These are phyloP conservation scores for Brachionus plicatilis DNA, from an alignment of 1,140 invertebrate genomes.

Conservation along the genomic window DNA sequence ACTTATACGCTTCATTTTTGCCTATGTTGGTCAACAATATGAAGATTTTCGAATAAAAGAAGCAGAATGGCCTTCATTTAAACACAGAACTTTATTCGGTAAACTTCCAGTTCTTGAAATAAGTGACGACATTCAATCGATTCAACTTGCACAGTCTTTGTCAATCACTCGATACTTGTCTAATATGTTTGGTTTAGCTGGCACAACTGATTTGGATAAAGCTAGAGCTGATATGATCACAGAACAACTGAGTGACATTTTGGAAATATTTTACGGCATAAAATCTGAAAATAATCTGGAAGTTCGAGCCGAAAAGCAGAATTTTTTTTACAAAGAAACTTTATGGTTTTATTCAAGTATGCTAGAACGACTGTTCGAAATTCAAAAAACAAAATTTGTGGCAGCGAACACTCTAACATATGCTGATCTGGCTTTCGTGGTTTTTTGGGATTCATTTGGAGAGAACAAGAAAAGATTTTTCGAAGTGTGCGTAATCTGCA, in stretches of 20 bases:
- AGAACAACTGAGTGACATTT: background rate
- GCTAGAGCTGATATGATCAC: background rate
- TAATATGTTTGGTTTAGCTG: background rate
- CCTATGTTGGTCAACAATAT: constrained; percentile 40
- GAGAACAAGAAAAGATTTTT: background rate
- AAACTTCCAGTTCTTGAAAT: constrained; percentile 8
- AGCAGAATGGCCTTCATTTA: constrained; percentile 42
- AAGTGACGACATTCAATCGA: background rate
- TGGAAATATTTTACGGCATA: background rate
- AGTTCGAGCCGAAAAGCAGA: background rate
- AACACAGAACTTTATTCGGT: constrained; percentile 19
- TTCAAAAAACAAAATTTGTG: background rate
- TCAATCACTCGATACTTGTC: constrained; percentile 19
- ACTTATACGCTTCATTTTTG: constrained; percentile 42
- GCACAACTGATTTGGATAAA: background rate
- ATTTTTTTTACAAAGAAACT: background rate
- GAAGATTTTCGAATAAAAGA: constrained; percentile 43
- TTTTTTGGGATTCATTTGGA: constrained; percentile 9
- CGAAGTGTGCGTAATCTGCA: background rate
- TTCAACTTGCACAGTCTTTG: background rate
- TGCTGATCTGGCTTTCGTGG: constrained; percentile 6
- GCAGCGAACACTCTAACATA: background rate
- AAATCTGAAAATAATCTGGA: background rate
- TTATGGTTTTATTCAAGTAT: background rate
- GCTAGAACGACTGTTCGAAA: background rate